Conservation (phyloP, 2,888 invertebrate species). For the Philaethria dido region DNA sequence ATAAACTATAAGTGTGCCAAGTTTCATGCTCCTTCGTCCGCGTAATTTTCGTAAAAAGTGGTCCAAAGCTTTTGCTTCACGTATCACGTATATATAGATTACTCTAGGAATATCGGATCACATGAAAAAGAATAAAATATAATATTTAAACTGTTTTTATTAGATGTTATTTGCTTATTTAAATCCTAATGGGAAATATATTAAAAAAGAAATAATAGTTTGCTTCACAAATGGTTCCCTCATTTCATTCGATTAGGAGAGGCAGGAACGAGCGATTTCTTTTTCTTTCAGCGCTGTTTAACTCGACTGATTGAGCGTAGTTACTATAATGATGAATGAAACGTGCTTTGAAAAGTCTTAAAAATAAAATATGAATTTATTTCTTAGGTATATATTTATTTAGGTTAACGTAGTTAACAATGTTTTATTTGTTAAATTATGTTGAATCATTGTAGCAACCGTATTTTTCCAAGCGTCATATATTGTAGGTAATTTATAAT, state of each 20-base stretch:
- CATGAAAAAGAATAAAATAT: too few species aligned
- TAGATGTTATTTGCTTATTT: background rate
- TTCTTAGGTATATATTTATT: background rate
- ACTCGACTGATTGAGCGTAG: slow-evolving; percentile 18
- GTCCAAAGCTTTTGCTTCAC: too few species aligned
- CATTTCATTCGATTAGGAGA: slow-evolving; percentile 5
- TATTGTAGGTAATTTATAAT: too few species aligned
- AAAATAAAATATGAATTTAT: background rate
- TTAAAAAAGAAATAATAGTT: background rate
- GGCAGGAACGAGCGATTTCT: background rate
- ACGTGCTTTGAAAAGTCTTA: slow-evolving; percentile 2
- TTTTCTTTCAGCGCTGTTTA: background rate
- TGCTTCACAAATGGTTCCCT: background rate
- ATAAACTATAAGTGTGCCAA: too few species aligned
- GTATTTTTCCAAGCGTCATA: too few species aligned
- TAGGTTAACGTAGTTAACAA: too few species aligned
- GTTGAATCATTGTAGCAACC: too few species aligned
- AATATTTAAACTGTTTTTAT: background rate
- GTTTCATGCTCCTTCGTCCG: too few species aligned
- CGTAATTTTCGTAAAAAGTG: too few species aligned
- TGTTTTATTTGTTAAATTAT: too few species aligned
- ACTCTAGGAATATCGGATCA: too few species aligned
- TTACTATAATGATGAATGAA: slow-evolving; percentile 4
- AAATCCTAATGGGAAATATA: background rate
- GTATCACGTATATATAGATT: too few species aligned